Evolutionary conservation across 2,888 invertebrate species (phyloP), one percentile per base, ranked within the genome.

Genomic region (Lepas anatifera): DNA sequence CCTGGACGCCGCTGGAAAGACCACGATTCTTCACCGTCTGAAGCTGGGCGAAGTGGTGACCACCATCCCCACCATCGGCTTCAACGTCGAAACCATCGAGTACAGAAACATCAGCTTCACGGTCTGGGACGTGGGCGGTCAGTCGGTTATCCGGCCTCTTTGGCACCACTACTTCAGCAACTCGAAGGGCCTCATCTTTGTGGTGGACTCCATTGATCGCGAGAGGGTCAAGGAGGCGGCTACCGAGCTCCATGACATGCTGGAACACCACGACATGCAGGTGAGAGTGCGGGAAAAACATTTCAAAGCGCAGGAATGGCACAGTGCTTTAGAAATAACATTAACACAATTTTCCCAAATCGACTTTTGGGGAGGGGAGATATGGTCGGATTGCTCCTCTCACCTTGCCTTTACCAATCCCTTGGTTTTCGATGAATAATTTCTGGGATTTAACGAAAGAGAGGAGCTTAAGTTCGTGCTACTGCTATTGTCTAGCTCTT

Each of bases 11-110:
- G 58, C 58, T 35, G 58, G 58, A 18, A 58, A 58, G 58, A 58
- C 58, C 32, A 58, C 58, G 32, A 58, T 58, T 22, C 58, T 58
- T 32, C 58, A 58, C 32, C 58, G 58, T 32, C 58, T 58, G 22
- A 58, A 58, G 58, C 58, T 58, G 18, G 58, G 58, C 22, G 58
- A 58, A 35, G 58, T 58, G 32, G 58, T 58, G 32, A 58, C 58
- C 58, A 58, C 58, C 58, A 58, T 58, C 58, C 58, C 58, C 58
- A 58, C 58, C 32, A 58, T 58, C 58, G 58, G 58, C 58, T 58
- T 58, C 35, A 58, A 58, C 58, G 58, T 58, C 22, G 58, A 58
- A 35, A 58, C 58, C 29, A 35, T 58, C 32, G 58, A 58, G 58
- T 58, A 58, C 58, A 32, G 58, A 29, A 48, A 48, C 48, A 48